A percentile compares a stretch with the other conserved stretches of the same genome.
phyloP scores from a whole-genome alignment of 1,140 invertebrate genomes.

The Drosophila yakuba region DNA sequence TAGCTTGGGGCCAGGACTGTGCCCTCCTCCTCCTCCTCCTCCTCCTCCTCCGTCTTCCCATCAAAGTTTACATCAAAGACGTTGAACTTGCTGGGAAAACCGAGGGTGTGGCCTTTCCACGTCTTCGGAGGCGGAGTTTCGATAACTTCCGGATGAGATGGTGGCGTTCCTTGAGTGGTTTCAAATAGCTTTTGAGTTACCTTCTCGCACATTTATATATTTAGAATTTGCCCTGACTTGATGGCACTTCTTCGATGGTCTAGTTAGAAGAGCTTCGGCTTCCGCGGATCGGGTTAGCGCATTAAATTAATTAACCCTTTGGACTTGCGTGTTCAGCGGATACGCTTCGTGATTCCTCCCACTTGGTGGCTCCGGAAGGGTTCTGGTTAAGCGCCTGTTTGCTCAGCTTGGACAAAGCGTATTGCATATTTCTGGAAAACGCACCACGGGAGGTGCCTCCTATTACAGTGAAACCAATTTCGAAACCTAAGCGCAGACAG shows the following conservation, averaged over 20 bases:
- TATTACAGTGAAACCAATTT: neutral
- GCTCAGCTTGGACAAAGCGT: conserved; percentile 64
- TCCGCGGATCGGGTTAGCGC: conserved; percentile 29
- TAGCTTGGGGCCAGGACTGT: conserved; percentile 58
- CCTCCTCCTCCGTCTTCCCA: conserved; percentile 19
- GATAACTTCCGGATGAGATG: conserved; percentile 2
- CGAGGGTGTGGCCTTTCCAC: conserved; percentile 31
- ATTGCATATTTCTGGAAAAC: conserved; percentile 66
- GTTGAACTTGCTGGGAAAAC: conserved; percentile 7
- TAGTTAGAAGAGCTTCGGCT: conserved; percentile 25
- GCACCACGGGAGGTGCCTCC: conserved; percentile 19
- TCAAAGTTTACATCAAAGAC: conserved; percentile 69
- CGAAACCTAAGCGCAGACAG: neutral
- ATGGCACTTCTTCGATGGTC: conserved; percentile 38
- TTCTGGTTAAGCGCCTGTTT: conserved; percentile 59
- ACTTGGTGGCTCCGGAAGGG: neutral
- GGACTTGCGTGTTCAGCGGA: conserved; percentile 69
- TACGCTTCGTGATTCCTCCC: conserved; percentile 53
- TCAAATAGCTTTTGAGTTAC: conserved; percentile 3
- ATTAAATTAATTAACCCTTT: conserved; percentile 81
- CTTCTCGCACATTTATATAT: neutral
- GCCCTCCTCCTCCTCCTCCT: neutral
- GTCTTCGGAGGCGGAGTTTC: conserved; percentile 49
- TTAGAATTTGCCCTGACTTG: conserved; percentile 10
- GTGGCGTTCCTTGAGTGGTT: conserved; percentile 9